A percentile compares a stretch with the other conserved stretches of the same genome.
These are phyloP conservation scores for Esox niger DNA, from an alignment of 2,113 vertebrate genomes.

Conservation along the genomic window DNA sequence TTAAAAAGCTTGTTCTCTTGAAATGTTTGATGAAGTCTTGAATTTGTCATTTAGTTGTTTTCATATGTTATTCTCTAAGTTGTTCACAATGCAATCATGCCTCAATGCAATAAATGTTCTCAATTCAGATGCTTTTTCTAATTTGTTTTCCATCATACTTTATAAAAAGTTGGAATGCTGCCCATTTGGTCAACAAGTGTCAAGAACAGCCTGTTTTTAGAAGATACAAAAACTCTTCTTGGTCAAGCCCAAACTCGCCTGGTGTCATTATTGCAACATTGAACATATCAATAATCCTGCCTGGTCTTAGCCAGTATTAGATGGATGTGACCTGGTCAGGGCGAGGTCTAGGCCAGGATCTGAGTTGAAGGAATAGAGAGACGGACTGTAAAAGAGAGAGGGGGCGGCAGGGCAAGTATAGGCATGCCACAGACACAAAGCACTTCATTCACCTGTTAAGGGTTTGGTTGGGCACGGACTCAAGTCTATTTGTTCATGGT, in stretches of 20 bases:
- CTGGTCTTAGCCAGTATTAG: not conserved
- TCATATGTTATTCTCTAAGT: slow-evolving; percentile 65
- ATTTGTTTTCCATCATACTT: not conserved
- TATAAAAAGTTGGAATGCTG: not conserved
- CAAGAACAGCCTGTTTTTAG: slow-evolving; percentile 24
- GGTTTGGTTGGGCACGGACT: too few species aligned
- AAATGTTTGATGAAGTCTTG: slow-evolving; percentile 43
- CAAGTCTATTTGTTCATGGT: too few species aligned
- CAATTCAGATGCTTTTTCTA: slow-evolving; percentile 44
- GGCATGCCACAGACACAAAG: not conserved
- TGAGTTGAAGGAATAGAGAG: not conserved
- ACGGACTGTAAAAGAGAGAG: not conserved
- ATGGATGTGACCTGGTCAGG: slow-evolving; percentile 32
- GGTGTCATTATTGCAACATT: slow-evolving; percentile 18
- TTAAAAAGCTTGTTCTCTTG: not conserved
- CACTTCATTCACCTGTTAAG: too few species aligned
- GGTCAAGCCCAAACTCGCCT: slow-evolving; percentile 56
- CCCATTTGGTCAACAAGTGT: not conserved
- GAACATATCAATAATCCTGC: slow-evolving; percentile 11
- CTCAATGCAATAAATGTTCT: slow-evolving; percentile 72
- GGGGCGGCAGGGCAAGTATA: not conserved
- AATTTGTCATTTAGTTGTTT: slow-evolving; percentile 52
- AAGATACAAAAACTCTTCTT: slow-evolving; percentile 1
- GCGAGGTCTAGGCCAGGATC: too few species aligned
- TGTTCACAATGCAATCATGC: slow-evolving; percentile 66